phyloP scores from a whole-genome alignment of 1,140 invertebrate species.

The Drosophila lini region DNA sequence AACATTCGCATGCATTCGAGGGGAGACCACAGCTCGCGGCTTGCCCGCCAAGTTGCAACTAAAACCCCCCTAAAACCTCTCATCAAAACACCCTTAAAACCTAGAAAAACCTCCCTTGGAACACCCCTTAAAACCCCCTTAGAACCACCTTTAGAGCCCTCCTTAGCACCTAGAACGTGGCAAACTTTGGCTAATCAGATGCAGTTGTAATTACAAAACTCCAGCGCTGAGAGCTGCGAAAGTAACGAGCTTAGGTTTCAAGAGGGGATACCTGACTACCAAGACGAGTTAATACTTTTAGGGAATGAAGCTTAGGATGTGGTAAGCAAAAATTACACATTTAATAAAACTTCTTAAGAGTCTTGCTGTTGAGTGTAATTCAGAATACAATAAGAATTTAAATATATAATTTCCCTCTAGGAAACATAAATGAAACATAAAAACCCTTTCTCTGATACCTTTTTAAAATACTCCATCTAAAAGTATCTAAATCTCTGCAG shows the following conservation, averaged over 20 bases:
- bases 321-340: background rate
- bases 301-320: background rate
- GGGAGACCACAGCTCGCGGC: conserved; percentile 22
- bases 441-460: background rate
- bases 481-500: too few relatives aligned
- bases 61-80: background rate
- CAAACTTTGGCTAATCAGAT: conserved; percentile 62
- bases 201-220: conserved; percentile 70
- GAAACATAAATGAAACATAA: too few relatives aligned
- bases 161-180: background rate
- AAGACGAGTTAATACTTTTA: conserved; percentile 9
- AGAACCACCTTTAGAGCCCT: background rate
- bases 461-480: too few relatives aligned
- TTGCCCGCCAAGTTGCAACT: background rate
- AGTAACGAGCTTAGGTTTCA: conserved; percentile 8
- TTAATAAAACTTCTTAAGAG: background rate
- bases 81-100: background rate
- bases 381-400: background rate
- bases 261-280: background rate
- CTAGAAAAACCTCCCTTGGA: background rate
- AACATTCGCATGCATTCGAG: conserved; percentile 36
- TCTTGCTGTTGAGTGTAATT: background rate
- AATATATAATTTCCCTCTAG: background rate
- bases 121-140: background rate
- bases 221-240: conserved; percentile 13